These are phyloP conservation scores for Chloebia gouldiae DNA, from an alignment of 2,113 vertebrate genomes.

Conservation along the genomic window DNA sequence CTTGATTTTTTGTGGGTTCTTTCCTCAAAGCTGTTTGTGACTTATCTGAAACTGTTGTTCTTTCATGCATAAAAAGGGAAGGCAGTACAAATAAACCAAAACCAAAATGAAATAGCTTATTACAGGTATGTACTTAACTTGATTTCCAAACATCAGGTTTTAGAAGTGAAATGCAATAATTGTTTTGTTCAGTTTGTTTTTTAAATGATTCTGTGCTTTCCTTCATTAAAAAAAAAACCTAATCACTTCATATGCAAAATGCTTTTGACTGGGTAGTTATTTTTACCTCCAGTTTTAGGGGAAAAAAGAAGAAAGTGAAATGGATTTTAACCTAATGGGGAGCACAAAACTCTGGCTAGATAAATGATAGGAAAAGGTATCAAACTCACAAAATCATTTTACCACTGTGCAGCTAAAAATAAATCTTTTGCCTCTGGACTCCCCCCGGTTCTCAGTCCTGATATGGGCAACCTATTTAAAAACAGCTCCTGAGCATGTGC, in stretches of 20 bases:
- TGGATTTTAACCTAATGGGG: neutral
- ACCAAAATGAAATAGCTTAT: neutral
- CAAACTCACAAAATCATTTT: neutral
- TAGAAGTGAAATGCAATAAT: neutral
- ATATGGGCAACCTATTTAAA: neutral
- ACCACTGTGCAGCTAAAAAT: neutral
- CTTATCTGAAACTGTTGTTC: neutral
- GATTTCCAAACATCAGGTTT: neutral
- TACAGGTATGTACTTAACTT: neutral
- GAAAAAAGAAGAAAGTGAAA: neutral
- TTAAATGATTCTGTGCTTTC: rapidly evolving
- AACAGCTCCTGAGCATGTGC: neutral
- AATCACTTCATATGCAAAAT: neutral
- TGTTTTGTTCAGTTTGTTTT: neutral
- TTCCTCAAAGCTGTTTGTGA: neutral
- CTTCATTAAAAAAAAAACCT: neutral
- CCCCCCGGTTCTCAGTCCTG: neutral
- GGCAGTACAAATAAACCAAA: neutral
- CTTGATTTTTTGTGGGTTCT: neutral
- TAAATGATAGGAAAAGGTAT: neutral
- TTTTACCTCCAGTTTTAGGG: neutral
- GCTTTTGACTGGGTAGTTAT: neutral
- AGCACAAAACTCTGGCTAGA: neutral
- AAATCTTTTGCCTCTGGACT: neutral
- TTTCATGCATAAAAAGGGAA: neutral